Evolutionary conservation across 2,797 vertebrate genomes (phyloP).

Genomic region (Eidolon dupreanum): DNA sequence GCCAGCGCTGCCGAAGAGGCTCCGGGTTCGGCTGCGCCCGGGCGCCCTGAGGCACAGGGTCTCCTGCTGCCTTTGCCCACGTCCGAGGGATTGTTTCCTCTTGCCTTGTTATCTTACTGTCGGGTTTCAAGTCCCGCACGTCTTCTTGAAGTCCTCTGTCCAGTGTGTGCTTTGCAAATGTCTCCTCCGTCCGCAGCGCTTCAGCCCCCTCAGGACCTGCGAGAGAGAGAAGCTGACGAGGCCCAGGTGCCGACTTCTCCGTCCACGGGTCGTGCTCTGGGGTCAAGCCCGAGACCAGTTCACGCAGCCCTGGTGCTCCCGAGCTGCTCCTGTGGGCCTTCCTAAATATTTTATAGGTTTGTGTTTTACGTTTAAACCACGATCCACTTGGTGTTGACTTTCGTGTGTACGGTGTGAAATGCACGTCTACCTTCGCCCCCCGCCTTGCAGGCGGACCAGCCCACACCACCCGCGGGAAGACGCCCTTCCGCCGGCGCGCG

Average conservation of each 20-base stretch:
- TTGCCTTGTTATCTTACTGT: too few species aligned
- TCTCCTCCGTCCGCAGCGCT: too few species aligned
- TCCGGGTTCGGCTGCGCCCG: accelerated
- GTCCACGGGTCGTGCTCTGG: accelerated
- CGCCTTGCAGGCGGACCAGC: too few species aligned
- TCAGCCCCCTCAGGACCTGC: too few species aligned
- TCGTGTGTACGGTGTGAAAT: not conserved
- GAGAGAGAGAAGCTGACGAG: too few species aligned
- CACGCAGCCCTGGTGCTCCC: too few species aligned
- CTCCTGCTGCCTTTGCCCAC: not conserved
- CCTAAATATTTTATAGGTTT: not conserved
- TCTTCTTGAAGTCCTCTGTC: not conserved
- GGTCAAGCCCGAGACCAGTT: not conserved
- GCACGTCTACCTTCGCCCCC: not conserved
- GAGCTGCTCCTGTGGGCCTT: not conserved
- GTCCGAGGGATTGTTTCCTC: not conserved
- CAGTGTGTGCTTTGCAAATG: too few species aligned
- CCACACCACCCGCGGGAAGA: too few species aligned
- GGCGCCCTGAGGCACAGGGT: not conserved
- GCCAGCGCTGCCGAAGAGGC: too few species aligned
- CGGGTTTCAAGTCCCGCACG: not conserved
- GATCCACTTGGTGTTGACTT: not conserved
- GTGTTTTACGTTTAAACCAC: not conserved
- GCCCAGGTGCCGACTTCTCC: not conserved
- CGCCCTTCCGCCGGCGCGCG: not conserved